phyloP scores from a whole-genome alignment of 2,113 vertebrate genomes.

The Patagioenas fasciata region DNA sequence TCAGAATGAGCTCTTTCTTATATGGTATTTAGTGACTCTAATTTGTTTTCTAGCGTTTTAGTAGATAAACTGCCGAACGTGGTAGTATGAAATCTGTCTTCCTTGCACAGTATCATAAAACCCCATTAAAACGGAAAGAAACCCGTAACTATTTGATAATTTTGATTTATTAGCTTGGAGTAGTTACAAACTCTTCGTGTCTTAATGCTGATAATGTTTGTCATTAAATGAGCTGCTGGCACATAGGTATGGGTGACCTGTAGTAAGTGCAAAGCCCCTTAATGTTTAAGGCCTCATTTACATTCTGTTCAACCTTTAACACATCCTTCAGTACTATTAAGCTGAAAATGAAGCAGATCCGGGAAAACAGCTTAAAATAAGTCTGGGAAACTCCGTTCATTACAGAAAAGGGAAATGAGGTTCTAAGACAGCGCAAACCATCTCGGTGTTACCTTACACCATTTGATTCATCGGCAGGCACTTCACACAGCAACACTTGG shows the following conservation, averaged over 20 bases:
- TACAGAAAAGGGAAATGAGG: not conserved
- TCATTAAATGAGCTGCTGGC: not conserved
- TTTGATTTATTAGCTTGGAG: not conserved
- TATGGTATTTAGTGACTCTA: not conserved
- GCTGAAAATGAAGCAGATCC: not conserved
- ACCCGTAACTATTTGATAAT: not conserved
- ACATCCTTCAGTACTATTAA: not conserved
- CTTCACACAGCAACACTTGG: not conserved
- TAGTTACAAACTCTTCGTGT: not conserved
- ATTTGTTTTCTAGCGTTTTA: not conserved
- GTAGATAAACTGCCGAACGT: not conserved
- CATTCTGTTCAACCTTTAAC: not conserved
- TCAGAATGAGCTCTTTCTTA: not conserved
- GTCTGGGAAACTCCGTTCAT: not conserved
- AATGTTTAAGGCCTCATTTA: not conserved
- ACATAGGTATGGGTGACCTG: not conserved
- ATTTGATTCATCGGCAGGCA: rapidly evolving
- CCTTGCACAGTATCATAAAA: not conserved
- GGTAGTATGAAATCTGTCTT: not conserved
- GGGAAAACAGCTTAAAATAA: not conserved
- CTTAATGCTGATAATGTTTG: not conserved
- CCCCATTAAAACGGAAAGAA: not conserved
- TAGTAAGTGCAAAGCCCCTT: not conserved
- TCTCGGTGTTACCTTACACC: not conserved
- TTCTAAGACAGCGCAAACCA: rapidly evolving